Percentiles rank a stretch among this genome's conserved stretches.
Evolutionary conservation across 2,797 vertebrate genomes (phyloP).

Genomic region (Neopelma chrysocephalum): DNA sequence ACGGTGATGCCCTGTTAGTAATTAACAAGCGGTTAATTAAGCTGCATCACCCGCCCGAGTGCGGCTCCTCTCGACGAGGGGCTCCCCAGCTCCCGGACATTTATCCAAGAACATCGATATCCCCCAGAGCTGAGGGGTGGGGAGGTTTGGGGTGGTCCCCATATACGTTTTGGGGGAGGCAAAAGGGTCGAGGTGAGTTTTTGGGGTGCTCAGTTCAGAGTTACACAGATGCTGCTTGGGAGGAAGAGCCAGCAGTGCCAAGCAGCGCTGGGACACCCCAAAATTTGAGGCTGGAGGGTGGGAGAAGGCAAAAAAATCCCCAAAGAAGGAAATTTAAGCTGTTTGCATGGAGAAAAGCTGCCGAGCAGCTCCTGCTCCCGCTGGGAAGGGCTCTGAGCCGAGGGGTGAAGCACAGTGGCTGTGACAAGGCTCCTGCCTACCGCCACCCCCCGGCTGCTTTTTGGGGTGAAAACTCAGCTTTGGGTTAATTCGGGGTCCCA

Average conservation of each 20-base stretch:
- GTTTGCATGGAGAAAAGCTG: not conserved
- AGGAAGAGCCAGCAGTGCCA: not conserved
- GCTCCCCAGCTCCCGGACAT: not conserved
- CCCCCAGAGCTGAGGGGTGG: accelerated
- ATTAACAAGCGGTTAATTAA: slow-evolving; percentile 34
- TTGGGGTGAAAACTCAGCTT: not conserved
- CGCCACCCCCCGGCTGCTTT: not conserved
- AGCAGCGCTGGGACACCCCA: accelerated
- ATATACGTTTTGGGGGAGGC: not conserved
- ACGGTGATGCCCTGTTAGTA: not conserved
- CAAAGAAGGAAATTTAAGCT: not conserved
- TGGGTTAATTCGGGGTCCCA: not conserved
- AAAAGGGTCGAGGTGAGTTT: not conserved
- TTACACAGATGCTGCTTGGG: not conserved
- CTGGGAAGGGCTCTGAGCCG: not conserved
- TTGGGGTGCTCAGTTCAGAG: not conserved
- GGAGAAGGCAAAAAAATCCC: not conserved
- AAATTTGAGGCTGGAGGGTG: not conserved
- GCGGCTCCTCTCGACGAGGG: not conserved
- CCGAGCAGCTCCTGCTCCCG: not conserved
- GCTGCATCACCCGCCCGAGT: not conserved
- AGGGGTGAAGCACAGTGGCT: not conserved
- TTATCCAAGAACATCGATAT: not conserved
- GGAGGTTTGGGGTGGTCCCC: not conserved
- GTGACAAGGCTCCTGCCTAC: not conserved